Conservation (phyloP, 2,797 vertebrate genomes). For the Netta rufina region DNA sequence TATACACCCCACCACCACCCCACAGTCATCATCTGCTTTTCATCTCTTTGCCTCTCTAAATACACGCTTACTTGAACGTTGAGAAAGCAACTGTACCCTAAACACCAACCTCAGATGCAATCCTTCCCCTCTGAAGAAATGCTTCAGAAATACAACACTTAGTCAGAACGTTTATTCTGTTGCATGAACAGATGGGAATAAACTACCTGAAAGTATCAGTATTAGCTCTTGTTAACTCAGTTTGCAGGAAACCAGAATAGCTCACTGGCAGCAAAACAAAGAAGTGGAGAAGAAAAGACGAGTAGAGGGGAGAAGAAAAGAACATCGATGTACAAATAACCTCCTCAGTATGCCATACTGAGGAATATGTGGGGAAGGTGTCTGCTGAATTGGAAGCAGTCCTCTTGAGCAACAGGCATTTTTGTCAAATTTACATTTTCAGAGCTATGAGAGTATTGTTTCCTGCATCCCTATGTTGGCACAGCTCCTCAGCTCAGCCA, state of each 20-base stretch:
- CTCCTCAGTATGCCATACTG: neutral
- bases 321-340: neutral
- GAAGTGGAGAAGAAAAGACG: neutral
- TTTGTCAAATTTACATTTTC: neutral
- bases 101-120: neutral
- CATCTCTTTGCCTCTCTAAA: conserved; percentile 2
- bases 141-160: neutral
- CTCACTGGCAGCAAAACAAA: neutral
- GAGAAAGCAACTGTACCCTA: neutral
- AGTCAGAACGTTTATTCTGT: neutral
- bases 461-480: neutral
- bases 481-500: neutral
- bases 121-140: neutral
- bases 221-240: neutral
- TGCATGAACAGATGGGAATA: neutral
- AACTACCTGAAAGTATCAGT: conserved; percentile 1
- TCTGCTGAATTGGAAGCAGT: neutral
- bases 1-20: neutral
- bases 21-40: neutral
- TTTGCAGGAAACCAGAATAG: conserved; percentile 10
- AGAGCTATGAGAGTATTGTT: neutral
- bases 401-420: neutral
- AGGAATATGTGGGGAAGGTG: neutral
- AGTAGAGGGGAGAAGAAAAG: neutral
- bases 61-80: neutral